Evolutionary conservation across 2,113 vertebrate species (phyloP).

Genomic region (Oryzias javanicus): DNA sequence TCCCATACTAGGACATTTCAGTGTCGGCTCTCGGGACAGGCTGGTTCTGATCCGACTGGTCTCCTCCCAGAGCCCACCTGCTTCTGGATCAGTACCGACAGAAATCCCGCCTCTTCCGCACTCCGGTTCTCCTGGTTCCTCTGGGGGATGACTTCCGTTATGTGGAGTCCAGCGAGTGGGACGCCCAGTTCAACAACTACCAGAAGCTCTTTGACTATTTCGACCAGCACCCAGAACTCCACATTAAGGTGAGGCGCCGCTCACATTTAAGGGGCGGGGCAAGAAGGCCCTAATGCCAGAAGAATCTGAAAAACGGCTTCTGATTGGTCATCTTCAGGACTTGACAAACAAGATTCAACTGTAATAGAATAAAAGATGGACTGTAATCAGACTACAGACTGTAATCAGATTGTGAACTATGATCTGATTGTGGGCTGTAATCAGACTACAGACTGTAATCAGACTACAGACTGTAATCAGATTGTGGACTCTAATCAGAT

Average conservation of each 20-base stretch:
- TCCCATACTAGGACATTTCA: too few species aligned
- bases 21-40: too few species aligned
- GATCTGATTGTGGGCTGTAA: too few species aligned
- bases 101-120: conserved; percentile 91
- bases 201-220: conserved; percentile 91
- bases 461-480: too few species aligned
- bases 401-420: too few species aligned
- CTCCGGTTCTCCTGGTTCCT: conserved; percentile 84
- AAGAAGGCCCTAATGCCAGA: neutral
- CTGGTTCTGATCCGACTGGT: neutral
- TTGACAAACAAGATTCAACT: too few species aligned
- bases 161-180: conserved; percentile 86
- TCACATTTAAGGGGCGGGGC: neutral
- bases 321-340: too few species aligned
- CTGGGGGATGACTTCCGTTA: conserved; percentile 93
- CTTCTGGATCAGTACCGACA: conserved; percentile 93
- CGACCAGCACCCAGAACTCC: conserved; percentile 83
- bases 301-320: too few species aligned
- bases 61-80: conserved; percentile 79
- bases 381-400: too few species aligned
- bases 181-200: conserved; percentile 90
- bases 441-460: too few species aligned
- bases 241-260: conserved; percentile 80
- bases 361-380: too few species aligned
- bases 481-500: too few species aligned